Evolutionary conservation across 2,113 vertebrate genomes (phyloP), one percentile per base, ranked within the genome.

Genomic region (Crotalus viridis): DNA sequence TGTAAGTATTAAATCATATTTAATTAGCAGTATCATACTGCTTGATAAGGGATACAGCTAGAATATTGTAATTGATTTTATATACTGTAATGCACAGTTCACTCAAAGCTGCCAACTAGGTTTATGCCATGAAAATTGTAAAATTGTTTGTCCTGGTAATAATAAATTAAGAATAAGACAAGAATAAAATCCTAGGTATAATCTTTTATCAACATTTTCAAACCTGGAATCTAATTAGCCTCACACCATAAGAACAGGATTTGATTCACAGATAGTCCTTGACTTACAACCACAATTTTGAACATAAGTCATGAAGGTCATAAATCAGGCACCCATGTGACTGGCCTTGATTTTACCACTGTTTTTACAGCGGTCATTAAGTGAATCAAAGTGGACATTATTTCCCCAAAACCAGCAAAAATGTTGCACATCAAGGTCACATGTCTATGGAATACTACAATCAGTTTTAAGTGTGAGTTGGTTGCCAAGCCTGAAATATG

Each of bases 1-100:
- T 96, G 98, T 98, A 98, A 98, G 98, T 93, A 93, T 90, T 90
- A 87, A 64, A 59, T 48, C 54, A 43, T 91, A 89, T 89, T 93
- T 59, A n/a, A 54, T 57, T 91, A n/a, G 54, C 24, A 46, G 28
- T 89, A 43, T 85, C 19, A 22, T 33, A 33, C 1, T 61, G 48
- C 48, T 85, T 39, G 61, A 61, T 61, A 52, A 48, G 17, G 22
- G 1, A 10, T 90, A 22, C 48, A 48, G 74, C 3, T 39, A 54
- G 59, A 4, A 85, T 28, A 85, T 57, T 81, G 8, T 85, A 85
- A 17, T 28, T 51, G 46, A 51, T 48, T 52, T 59, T 57, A 43
- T 89, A 10, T 89, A 46, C 10, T 85, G 43, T 55, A 9, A 88
- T 51, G 17, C 43, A 22, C 33, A 74, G 13, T 55, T 88, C 86